Conservation (phyloP, 2,888 invertebrate species). For the Apeira syringaria region DNA sequence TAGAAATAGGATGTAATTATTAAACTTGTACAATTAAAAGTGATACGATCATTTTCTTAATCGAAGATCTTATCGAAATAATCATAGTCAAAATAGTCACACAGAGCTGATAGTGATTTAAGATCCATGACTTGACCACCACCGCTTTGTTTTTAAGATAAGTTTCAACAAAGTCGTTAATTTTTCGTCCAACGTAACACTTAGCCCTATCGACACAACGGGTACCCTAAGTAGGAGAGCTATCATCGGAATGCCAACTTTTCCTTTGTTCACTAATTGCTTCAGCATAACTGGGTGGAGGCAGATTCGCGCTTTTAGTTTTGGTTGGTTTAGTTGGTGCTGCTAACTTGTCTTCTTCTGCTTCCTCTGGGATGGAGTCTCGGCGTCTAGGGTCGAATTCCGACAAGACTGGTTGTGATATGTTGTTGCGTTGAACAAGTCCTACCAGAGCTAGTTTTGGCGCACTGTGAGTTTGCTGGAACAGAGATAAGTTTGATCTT, state of each 20-base stretch:
- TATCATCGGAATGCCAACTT: slow-evolving; percentile 81
- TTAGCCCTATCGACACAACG: slow-evolving; percentile 1
- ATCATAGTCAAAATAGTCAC: too few relatives aligned
- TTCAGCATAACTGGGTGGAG: slow-evolving; percentile 70
- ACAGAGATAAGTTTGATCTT: too few relatives aligned
- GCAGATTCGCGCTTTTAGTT: slow-evolving; percentile 65
- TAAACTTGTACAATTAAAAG: too few relatives aligned
- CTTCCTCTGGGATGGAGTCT: slow-evolving; percentile 86
- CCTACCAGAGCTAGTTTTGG: slow-evolving; percentile 80
- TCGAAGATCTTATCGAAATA: too few relatives aligned
- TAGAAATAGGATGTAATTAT: too few relatives aligned
- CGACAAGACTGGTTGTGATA: slow-evolving; percentile 84
- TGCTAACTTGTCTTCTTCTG: slow-evolving; percentile 70
- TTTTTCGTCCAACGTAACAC: too few relatives aligned
- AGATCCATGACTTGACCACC: not conserved
- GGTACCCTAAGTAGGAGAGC: slow-evolving; percentile 65
- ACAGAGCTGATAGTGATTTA: too few relatives aligned
- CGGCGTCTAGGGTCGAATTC: slow-evolving; percentile 82
- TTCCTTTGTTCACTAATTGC: slow-evolving; percentile 70
- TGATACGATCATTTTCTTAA: too few relatives aligned
- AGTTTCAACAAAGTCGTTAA: too few relatives aligned
- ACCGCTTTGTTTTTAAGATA: not conserved
- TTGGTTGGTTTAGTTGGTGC: slow-evolving; percentile 53
- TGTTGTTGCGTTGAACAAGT: slow-evolving; percentile 82
- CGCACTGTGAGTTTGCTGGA: slow-evolving; percentile 85